Percentiles rank a stretch among this genome's conserved stretches.
Conservation (phyloP, 1,140 invertebrate genomes). For the Zaprionus nigranus region DNA sequence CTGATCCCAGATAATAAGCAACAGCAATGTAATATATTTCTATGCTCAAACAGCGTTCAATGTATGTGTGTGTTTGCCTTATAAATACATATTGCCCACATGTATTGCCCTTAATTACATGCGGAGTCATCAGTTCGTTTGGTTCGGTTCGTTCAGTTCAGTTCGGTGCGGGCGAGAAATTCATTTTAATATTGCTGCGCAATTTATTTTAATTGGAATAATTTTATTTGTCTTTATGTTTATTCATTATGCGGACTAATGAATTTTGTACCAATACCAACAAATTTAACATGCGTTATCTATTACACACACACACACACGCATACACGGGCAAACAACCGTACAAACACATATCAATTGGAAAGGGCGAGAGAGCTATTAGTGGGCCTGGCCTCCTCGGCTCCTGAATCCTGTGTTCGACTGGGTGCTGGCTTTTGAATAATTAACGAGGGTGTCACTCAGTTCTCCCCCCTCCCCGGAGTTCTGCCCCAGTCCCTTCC, state of each 20-base stretch:
- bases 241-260: conserved; percentile 82
- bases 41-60: conserved; percentile 1
- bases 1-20: conserved; percentile 33
- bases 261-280: conserved; percentile 72
- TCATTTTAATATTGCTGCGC: conserved; percentile 81
- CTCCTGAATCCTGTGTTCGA: conserved; percentile 58
- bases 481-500: background rate
- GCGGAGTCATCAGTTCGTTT: conserved; percentile 44
- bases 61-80: conserved; percentile 22
- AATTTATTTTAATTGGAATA: conserved; percentile 84
- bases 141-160: conserved; percentile 14
- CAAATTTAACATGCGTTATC: conserved; percentile 47
- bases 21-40: conserved; percentile 23
- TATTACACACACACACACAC: conserved; percentile 36
- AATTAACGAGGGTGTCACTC: conserved; percentile 80
- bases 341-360: conserved; percentile 38
- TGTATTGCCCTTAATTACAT: conserved; percentile 66
- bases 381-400: conserved; percentile 38
- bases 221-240: conserved; percentile 84
- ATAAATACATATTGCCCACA: conserved; percentile 41
- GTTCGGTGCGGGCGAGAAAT: conserved; percentile 44
- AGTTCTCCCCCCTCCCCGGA: conserved; percentile 39
- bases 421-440: conserved; percentile 79
- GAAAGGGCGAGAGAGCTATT: conserved; percentile 29
- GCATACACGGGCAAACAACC: conserved; percentile 4